Evolutionary conservation across 1,140 invertebrate species (phyloP), one percentile per base, ranked within the genome.

Genomic region (Conus betulinus): DNA sequence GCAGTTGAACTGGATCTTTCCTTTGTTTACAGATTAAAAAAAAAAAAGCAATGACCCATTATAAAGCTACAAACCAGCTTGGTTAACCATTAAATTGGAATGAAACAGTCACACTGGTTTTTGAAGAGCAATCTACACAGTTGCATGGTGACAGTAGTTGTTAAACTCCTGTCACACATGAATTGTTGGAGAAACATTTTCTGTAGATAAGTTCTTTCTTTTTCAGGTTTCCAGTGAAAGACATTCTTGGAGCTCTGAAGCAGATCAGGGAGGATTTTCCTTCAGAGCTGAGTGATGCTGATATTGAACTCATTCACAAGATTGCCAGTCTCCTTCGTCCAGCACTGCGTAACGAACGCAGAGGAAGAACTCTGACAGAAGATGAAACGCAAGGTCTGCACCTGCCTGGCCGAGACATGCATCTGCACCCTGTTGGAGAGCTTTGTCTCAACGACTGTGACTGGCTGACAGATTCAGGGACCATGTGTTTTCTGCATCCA

Each of bases 371-470:
- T 25, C 55, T 52, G 20, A 79, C 60, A 15, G 81, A 27, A 25
- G 78, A 23, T 20, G 60, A 27, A 39, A 76, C n/a, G 23, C 10
- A 17, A 1, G 17, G 20, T 0, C 2, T 89, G 0, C 20, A 81
- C 87, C 85, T 91, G 27, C 90, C 92, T 63, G 92, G 92, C 63
- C 52, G 78, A 15, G 63, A 89, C 51, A 55, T 82, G 25, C 13
- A 17, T 8, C 25, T 92, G 15, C 55, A 60, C 23, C 60, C 57
- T 1, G 84, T 83, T 15, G 55, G 57, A 17, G 87, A 87, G 17
- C 74, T 93, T 20, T 93, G 91, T 83, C 89, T 91, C 78, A 88
- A 93, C 67, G 91, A 92, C 85, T 83, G 88, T 81, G 60, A 85
- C 25, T 87, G 85, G 51, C 84, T 88, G 17, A 7, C 23, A 55